These are phyloP conservation scores for Tauraco erythrolophus DNA, from an alignment of 2,113 vertebrate genomes.

Conservation along the genomic window DNA sequence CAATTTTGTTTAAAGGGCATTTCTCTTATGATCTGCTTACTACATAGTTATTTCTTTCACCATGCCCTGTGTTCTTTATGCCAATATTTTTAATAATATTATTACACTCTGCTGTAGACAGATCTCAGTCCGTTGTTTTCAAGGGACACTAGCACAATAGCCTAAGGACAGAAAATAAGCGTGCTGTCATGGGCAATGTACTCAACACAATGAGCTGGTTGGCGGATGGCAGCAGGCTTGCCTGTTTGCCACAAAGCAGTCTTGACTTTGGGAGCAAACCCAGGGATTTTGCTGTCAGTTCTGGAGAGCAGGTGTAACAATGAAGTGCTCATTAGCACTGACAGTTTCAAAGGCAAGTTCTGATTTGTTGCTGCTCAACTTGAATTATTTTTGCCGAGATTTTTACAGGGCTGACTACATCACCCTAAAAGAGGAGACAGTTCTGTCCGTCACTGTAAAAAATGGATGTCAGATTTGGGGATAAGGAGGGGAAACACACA, in stretches of 20 bases:
- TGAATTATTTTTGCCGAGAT: not conserved
- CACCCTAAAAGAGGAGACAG: not conserved
- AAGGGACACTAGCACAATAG: slow-evolving; percentile 43
- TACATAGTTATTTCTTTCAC: not conserved
- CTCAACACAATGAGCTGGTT: slow-evolving; percentile 33
- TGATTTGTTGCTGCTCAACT: slow-evolving; percentile 5
- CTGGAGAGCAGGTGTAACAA: slow-evolving; percentile 22
- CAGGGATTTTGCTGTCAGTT: slow-evolving; percentile 30
- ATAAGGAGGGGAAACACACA: not conserved
- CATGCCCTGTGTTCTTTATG: slow-evolving; percentile 24
- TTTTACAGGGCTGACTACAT: not conserved
- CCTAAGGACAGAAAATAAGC: slow-evolving; percentile 50
- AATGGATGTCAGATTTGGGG: not conserved
- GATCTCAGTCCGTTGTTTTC: slow-evolving; percentile 14
- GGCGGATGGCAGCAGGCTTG: slow-evolving; percentile 27
- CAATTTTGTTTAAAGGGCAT: not conserved
- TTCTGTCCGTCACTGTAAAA: not conserved
- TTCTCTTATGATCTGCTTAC: slow-evolving; percentile 1
- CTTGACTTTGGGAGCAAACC: slow-evolving; percentile 32
- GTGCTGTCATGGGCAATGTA: slow-evolving; percentile 42
- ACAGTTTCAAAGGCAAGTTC: not conserved
- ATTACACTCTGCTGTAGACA: slow-evolving; percentile 30
- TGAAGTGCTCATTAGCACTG: slow-evolving; percentile 19
- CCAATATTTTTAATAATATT: slow-evolving; percentile 58
- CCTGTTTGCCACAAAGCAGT: slow-evolving; percentile 9